Base-by-base conservation (phyloP, 2,888 invertebrate species). In the Mamestra brassicae region DNA sequence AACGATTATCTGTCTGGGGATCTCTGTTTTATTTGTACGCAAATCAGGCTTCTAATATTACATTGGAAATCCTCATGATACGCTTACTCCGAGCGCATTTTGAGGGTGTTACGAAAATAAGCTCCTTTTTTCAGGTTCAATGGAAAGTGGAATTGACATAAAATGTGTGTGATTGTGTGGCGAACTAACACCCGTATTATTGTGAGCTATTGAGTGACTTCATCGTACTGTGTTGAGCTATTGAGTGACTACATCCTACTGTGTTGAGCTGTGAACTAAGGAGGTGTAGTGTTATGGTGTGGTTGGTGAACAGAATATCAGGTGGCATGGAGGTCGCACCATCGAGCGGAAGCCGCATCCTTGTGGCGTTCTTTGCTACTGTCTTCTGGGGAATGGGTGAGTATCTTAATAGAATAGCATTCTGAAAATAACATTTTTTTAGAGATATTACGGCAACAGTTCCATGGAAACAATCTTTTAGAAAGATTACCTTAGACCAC, bases 301-400 rank as follows among this genome's bases (percentile, higher is more conserved):
- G 87, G 81, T 80, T 87, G 87, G 85, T 89, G 85, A 84, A 87
- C 84, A 89, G 89, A 83, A 89, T 90, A 91, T 89, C 91, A 89
- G 85, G 92, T 92, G 94, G 91, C 82, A 95, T 96, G 96, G 95
- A 94, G 95, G 90, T 94, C 89, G 89, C 92, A 81, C 94, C 93
- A 82, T 90, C 93, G 63, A 90, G 90, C 71, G 93, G 94, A 81
- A 94, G 95, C 93, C 96, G 95, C 93, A 93, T 95, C 88, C 91
- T 94, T 81, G 95, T 96, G 94, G 96, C 94, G 66, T 95, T 96
- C 90, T 93, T 96, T 87, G 94, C 95, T 84, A 94, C 94, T 36
- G 92, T 94, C 79, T 95, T 96, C 84, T 96, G 96, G 96, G 95
- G 95, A 85, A 95, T 96, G 92, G 96, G 96, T 96, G 85, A 95